phyloP scores from a whole-genome alignment of 2,113 vertebrate genomes.

The Onychorhynchus coronatus region DNA sequence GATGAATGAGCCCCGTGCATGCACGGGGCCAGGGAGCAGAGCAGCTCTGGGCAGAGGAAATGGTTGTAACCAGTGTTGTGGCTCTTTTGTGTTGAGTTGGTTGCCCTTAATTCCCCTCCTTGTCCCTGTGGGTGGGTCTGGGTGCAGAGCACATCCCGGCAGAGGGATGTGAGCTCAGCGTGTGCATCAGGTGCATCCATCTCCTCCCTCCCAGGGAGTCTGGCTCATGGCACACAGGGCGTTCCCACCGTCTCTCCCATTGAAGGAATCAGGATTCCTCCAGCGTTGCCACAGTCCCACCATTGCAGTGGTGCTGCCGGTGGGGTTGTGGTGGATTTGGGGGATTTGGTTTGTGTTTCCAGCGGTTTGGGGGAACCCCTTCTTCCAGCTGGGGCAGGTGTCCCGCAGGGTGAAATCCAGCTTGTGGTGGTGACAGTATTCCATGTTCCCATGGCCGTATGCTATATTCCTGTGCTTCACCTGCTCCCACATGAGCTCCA shows the following conservation, averaged over 20 bases:
- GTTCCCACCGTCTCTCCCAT: fast-evolving
- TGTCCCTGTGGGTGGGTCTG: background rate
- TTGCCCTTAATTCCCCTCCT: background rate
- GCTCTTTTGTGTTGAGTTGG: fast-evolving
- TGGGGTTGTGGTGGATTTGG: background rate
- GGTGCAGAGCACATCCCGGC: background rate
- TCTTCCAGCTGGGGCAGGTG: background rate
- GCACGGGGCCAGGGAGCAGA: fast-evolving
- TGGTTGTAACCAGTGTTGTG: fast-evolving
- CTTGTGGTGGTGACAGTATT: background rate
- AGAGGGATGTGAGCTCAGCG: background rate
- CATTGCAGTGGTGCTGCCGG: background rate
- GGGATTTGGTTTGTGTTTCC: background rate
- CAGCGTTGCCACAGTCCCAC: background rate
- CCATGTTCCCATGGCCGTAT: background rate
- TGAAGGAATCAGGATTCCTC: background rate
- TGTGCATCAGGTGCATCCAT: background rate
- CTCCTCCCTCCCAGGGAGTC: background rate
- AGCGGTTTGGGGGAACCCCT: background rate
- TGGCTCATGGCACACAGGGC: fast-evolving
- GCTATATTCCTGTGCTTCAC: background rate
- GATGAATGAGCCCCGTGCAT: fast-evolving
- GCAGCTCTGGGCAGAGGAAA: background rate
- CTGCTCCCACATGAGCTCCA: background rate
- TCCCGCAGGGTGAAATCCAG: background rate